Evolutionary conservation across 1,140 invertebrate species (phyloP), one percentile per base, ranked within the genome.

Genomic region (Zaprionus kolodkinae): DNA sequence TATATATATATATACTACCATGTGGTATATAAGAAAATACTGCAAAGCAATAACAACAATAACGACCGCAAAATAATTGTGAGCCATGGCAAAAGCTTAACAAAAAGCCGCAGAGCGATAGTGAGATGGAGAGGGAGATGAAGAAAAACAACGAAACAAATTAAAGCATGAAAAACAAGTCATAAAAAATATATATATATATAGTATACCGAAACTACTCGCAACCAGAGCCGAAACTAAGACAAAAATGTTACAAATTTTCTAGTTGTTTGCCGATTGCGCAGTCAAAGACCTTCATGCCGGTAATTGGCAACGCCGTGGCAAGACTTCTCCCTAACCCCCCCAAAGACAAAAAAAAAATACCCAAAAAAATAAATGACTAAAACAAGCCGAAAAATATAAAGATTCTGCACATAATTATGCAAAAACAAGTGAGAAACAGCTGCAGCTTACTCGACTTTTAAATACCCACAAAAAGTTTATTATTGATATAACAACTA

Each of bases 231-330:
- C 63, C 40, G 27, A 50, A 52, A 79, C 74, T 81, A 74, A 63
- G 55, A 80, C 79, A 73, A 85, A 86, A 88, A 88, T 88, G 71
- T 88, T 80, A 88, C 85, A 89, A 84, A 88, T 89, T 88, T 89
- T 85, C 71, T 88, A 75, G 77, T 69, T 63, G 36, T 76, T 76
- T 56, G 72, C 63, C 59, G 68, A 84, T 87, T 87, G 85, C 85
- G 85, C 85, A 88, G 85, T 89, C 85, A 88, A 89, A 88, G 85
- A 88, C 85, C 85, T 88, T 88, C 85, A 88, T 88, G 85, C 81
- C 84, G 75, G 85, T 88, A 88, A 88, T 88, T 88, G 85, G 85
- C 85, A 81, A 71, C 77, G 69, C 68, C 78, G 80, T 52, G 66
- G 70, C 76, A 66, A 63, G 66, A 82, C 75, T 76, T 74, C 60